Evolutionary conservation across 2,888 invertebrate genomes (phyloP).

Genomic region (Aelia acuminata): DNA sequence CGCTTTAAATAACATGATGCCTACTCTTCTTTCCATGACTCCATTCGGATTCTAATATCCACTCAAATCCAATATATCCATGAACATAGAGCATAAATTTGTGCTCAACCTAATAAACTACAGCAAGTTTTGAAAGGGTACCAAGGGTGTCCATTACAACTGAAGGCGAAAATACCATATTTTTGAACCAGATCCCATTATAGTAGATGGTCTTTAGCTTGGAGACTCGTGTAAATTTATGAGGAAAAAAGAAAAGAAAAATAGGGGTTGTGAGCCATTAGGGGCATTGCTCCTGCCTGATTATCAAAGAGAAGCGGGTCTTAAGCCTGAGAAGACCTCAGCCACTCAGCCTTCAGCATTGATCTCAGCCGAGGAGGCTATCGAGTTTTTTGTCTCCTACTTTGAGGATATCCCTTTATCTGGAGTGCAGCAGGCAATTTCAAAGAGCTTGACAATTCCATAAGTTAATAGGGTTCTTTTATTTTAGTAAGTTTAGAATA

Average conservation of each 20-base stretch:
- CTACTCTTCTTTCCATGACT: too few relatives aligned
- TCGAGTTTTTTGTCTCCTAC: background rate
- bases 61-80: too few relatives aligned
- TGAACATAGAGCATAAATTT: too few relatives aligned
- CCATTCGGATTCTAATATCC: too few relatives aligned
- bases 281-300: background rate
- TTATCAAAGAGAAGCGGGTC: constrained; percentile 4
- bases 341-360: background rate
- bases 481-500: too few relatives aligned
- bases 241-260: background rate
- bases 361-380: background rate
- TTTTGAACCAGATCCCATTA: background rate
- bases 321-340: background rate
- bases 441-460: background rate
- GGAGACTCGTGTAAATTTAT: background rate
- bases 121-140: too few relatives aligned
- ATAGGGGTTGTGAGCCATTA: background rate
- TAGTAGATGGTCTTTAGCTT: background rate
- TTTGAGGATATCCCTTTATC: background rate
- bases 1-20: too few relatives aligned
- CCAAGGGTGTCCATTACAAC: too few relatives aligned
- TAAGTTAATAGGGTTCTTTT: too few relatives aligned
- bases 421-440: background rate
- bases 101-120: too few relatives aligned
- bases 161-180: too few relatives aligned